A percentile compares a stretch with the other conserved stretches of the same genome.
These are phyloP conservation scores for Patagioenas fasciata DNA, from an alignment of 2,113 vertebrate genomes.

Conservation along the genomic window DNA sequence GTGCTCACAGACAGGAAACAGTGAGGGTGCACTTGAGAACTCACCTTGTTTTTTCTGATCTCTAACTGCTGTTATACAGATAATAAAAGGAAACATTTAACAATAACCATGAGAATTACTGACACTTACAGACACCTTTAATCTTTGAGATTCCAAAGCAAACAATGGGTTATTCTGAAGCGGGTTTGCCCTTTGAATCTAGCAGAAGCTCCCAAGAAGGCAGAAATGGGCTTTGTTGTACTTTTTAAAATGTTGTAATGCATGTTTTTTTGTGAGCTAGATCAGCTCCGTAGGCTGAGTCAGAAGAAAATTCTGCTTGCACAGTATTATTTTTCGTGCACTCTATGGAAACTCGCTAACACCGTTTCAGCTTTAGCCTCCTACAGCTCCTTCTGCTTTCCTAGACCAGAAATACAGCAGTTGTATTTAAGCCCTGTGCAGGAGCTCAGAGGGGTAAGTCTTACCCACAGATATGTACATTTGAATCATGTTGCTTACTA, in stretches of 20 bases:
- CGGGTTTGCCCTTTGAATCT: constrained; percentile 1
- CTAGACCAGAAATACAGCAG: neutral
- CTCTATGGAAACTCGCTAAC: neutral
- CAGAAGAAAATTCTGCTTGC: constrained; percentile 28
- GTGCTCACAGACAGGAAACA: constrained; percentile 45
- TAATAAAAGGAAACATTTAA: constrained; percentile 66
- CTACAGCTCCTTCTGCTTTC: neutral
- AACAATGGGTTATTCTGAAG: constrained; percentile 45
- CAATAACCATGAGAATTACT: constrained; percentile 55
- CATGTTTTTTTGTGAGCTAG: neutral
- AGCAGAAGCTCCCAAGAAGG: constrained; percentile 15
- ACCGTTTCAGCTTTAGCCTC: constrained; percentile 1
- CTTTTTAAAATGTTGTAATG: constrained; percentile 12
- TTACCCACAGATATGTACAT: neutral
- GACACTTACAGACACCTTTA: constrained; percentile 36
- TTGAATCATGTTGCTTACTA: neutral
- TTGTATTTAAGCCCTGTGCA: neutral
- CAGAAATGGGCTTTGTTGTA: constrained; percentile 5
- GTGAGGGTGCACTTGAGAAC: constrained; percentile 35
- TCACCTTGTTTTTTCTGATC: constrained; percentile 35
- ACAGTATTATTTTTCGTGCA: neutral
- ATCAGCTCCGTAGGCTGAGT: neutral
- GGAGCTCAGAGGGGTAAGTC: neutral
- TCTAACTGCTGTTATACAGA: constrained; percentile 36
- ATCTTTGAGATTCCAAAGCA: constrained; percentile 37